A percentile compares a stretch with the other conserved stretches of the same genome.
phyloP scores from a whole-genome alignment of 2,797 vertebrate species.

The Argentina silus region DNA sequence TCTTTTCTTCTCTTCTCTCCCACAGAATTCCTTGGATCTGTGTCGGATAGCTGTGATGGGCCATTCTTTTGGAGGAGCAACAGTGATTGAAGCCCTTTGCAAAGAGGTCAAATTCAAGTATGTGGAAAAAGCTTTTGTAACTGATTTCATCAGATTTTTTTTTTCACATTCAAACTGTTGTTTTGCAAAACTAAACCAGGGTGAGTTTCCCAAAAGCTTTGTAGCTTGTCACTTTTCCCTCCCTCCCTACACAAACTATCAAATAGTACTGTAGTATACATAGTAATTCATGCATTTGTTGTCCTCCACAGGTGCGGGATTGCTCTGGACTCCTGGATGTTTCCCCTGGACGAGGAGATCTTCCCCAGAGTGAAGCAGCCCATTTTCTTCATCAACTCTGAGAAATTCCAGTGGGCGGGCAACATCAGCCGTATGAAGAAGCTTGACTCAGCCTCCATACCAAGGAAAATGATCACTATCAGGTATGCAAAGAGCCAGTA shows the following conservation, averaged over 20 bases:
- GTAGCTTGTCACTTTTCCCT: too few species aligned
- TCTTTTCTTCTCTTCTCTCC: not conserved
- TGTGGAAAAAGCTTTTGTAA: conserved; percentile 34
- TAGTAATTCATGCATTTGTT: not conserved
- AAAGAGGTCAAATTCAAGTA: conserved; percentile 92
- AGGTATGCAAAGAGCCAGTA: conserved; percentile 67
- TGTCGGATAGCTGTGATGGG: conserved; percentile 86
- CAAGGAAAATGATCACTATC: conserved; percentile 97
- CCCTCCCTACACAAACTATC: too few species aligned
- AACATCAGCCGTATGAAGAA: conserved; percentile 88
- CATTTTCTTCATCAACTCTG: conserved; percentile 94
- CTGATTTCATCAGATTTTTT: too few species aligned
- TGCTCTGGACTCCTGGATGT: conserved; percentile 93
- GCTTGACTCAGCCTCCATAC: conserved; percentile 74
- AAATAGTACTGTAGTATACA: too few species aligned
- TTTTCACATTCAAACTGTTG: too few species aligned
- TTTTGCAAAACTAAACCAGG: too few species aligned
- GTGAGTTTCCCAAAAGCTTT: too few species aligned
- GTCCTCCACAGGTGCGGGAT: conserved; percentile 84
- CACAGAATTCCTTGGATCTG: conserved; percentile 87
- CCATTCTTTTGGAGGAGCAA: conserved; percentile 95
- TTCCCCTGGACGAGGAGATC: conserved; percentile 84
- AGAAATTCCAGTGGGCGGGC: conserved; percentile 88
- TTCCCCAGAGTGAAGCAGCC: conserved; percentile 86
- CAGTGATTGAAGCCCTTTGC: conserved; percentile 88